These are phyloP conservation scores for Syndactyla subalaris DNA, from an alignment of 2,797 vertebrate species.

Conservation along the genomic window DNA sequence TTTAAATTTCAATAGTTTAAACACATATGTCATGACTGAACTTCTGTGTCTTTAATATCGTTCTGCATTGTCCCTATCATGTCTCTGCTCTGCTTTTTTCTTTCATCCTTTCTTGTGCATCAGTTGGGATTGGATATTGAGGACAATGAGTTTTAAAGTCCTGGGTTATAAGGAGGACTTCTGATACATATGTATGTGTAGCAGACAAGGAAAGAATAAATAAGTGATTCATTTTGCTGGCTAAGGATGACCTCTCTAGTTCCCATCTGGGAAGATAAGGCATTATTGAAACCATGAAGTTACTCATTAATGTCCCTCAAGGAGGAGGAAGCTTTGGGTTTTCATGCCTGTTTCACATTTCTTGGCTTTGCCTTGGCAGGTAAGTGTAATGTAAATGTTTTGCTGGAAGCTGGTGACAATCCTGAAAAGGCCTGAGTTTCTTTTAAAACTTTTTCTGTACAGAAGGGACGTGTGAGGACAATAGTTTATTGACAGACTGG, in stretches of 20 bases:
- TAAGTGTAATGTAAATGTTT: not conserved
- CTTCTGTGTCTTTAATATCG: not conserved
- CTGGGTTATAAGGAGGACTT: not conserved
- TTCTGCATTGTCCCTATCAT: not conserved
- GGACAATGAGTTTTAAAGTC: not conserved
- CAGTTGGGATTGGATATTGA: not conserved
- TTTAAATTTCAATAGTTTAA: not conserved
- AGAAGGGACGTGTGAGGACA: not conserved
- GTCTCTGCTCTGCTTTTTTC: not conserved
- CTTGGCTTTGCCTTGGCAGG: not conserved
- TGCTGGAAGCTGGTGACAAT: not conserved
- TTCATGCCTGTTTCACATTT: not conserved
- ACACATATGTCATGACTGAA: not conserved
- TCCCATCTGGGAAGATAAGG: slow-evolving; percentile 41
- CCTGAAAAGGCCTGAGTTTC: not conserved
- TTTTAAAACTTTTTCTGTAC: not conserved
- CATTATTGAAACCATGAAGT: slow-evolving; percentile 32
- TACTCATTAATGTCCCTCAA: slow-evolving; percentile 55
- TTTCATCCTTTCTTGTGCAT: not conserved
- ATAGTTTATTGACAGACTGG: not conserved
- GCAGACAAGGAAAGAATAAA: slow-evolving; percentile 1
- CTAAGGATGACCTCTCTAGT: slow-evolving; percentile 23
- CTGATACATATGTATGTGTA: not conserved
- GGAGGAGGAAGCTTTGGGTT: slow-evolving; percentile 32
- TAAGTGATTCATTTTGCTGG: slow-evolving; percentile 5